Conservation (phyloP, 1,140 invertebrate genomes). For the Caenorhabditis tropicalis region DNA sequence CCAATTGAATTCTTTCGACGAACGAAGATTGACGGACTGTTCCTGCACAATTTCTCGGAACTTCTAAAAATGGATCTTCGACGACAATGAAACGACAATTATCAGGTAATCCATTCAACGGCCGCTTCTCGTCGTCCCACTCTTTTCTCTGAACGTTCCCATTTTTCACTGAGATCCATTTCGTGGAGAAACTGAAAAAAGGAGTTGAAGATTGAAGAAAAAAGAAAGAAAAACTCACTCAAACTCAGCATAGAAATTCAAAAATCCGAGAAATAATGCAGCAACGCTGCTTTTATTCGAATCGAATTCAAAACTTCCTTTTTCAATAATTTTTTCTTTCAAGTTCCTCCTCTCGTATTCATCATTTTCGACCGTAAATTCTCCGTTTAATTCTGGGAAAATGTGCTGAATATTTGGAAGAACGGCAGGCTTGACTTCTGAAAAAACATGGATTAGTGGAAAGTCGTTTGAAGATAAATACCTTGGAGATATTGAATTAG, state of each 20-base stretch:
- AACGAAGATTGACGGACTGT: not conserved
- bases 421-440: not conserved
- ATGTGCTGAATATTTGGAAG: not conserved
- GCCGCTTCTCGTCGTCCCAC: not conserved
- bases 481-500: not conserved
- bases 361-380: not conserved
- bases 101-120: not conserved
- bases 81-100: not conserved
- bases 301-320: not conserved
- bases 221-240: not conserved
- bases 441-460: too few relatives aligned
- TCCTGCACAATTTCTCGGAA: not conserved
- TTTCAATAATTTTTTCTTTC: not conserved
- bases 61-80: not conserved
- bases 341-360: not conserved
- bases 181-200: not conserved
- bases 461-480: not conserved
- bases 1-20: not conserved
- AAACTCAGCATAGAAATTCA: not conserved
- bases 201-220: not conserved
- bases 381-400: not conserved
- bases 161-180: not conserved
- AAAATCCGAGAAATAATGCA: not conserved
- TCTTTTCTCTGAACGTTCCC: not conserved
- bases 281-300: not conserved